Base-by-base conservation (phyloP, 2,797 vertebrate species). In the Schizopygopsis pylzovi region DNA sequence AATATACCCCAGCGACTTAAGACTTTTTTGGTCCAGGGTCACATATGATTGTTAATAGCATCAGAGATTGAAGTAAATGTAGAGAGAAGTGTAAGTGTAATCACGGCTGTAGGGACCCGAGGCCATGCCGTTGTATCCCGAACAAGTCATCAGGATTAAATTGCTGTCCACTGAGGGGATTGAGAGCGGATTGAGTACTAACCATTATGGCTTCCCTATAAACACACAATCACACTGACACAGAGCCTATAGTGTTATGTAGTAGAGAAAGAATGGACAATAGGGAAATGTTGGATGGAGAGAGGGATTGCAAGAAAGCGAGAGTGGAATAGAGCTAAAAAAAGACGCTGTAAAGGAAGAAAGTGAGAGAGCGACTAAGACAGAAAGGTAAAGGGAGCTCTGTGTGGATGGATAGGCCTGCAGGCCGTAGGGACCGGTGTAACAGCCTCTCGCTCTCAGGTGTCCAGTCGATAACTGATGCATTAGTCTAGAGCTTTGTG, bases 391-490 rank as follows among this genome's bases (percentile, higher is more conserved):
- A 59, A 67, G 49, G 83, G 84, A 41, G 79, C 79, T 83, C 75
- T 39, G 77, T 81, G 80, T 85, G 92, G 93, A 96, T 95, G 89
- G 90, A 95, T 95, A 90, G 79, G 82, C 83, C 89, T 86, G 77
- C 87, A 92, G 91, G 83, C 88, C 91, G 9, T 82, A 89, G 95
- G 93, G 94, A 94, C 78, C 6, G 37, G 43, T 90, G 93, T 93
- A 93, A 93, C 94, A 92, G 92, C 89, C 85, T 89, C 88, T 88
- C 79, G 89, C 88, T 93, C 95, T 96, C 95, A 94, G 92, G 95
- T 96, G 94, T 96, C 95, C 93, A 94, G 95, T 96, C 94, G 92
- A 96, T 95, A 95, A 94, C 94, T 95, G 95, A 95, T 96, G 95
- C 95, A 96, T 96, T 95, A 96, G 94, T 90, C 93, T 90, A 92